Percentiles rank a stretch among this genome's conserved stretches.
Conservation (phyloP, 2,888 invertebrate genomes). For the Romanomermis culicivorax region DNA sequence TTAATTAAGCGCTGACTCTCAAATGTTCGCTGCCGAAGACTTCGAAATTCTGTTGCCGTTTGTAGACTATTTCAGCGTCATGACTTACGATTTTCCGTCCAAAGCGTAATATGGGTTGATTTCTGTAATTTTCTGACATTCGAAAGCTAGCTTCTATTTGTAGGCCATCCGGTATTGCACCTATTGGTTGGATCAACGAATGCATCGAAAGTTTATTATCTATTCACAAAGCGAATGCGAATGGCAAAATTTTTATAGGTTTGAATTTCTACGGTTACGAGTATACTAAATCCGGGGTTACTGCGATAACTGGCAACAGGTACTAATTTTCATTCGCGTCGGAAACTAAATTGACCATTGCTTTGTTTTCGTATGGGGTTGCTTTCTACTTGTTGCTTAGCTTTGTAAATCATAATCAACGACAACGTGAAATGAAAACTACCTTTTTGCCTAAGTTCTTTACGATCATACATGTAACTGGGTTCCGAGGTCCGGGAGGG, state of each 20-base stretch:
- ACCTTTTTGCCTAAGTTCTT: no score
- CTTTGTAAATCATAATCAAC: no score
- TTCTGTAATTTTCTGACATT: background rate
- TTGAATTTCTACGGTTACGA: slow-evolving; percentile 82
- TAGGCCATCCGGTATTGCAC: slow-evolving; percentile 61
- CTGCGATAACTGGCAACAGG: slow-evolving; percentile 1
- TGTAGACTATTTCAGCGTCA: slow-evolving; percentile 69
- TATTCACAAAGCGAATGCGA: slow-evolving; percentile 30
- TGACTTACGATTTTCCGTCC: slow-evolving; percentile 65
- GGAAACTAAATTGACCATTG: no score
- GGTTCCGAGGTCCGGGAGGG: no score
- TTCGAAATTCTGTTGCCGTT: slow-evolving; percentile 53
- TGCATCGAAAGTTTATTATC: slow-evolving; percentile 49
- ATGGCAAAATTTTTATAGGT: slow-evolving; percentile 60
- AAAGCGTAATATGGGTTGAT: slow-evolving; percentile 3
- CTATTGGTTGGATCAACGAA: slow-evolving; percentile 54
- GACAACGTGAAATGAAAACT: no score
- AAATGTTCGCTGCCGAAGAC: slow-evolving; percentile 50
- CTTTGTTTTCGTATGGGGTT: no score
- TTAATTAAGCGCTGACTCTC: no score
- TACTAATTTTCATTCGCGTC: no score
- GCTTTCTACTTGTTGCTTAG: no score
- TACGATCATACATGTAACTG: no score
- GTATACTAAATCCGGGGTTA: slow-evolving; percentile 35
- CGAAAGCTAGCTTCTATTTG: no score